Conservation (phyloP, 2,797 vertebrate genomes). For the Macropodus opercularis region DNA sequence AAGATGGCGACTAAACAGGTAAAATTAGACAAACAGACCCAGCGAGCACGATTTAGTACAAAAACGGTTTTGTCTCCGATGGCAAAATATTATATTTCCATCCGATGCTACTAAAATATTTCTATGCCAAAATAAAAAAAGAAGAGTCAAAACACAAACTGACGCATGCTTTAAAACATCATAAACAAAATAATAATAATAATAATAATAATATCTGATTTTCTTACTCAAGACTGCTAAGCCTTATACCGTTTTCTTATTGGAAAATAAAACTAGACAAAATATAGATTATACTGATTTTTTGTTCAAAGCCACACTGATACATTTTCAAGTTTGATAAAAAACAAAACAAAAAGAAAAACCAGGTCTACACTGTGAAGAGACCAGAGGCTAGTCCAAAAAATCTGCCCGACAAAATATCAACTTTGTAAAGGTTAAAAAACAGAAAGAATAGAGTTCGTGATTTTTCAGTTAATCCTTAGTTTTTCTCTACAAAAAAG, state of each 20-base stretch:
- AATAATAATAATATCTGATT: constrained; percentile 69
- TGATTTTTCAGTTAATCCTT: constrained; percentile 88
- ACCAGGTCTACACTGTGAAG: constrained; percentile 60
- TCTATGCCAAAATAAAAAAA: constrained; percentile 70
- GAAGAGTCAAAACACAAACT: constrained; percentile 67
- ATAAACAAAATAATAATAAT: constrained; percentile 64
- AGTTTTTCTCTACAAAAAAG: constrained; percentile 89
- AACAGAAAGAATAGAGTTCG: constrained; percentile 81
- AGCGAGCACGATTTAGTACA: constrained; percentile 72
- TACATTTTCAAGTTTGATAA: constrained; percentile 76
- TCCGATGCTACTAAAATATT: constrained; percentile 74
- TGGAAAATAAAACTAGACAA: constrained; percentile 86
- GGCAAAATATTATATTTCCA: constrained; percentile 70
- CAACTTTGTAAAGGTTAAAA: constrained; percentile 85
- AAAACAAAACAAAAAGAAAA: constrained; percentile 68
- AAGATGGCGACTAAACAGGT: constrained; percentile 70
- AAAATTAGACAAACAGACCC: constrained; percentile 71
- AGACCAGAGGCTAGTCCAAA: constrained; percentile 73
- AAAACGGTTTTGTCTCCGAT: constrained; percentile 66
- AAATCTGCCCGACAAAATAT: constrained; percentile 79
- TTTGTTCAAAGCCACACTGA: constrained; percentile 88
- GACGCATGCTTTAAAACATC: constrained; percentile 78
- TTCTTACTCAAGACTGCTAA: constrained; percentile 92
- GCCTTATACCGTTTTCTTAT: constrained; percentile 82
- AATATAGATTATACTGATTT: constrained; percentile 80